phyloP scores from a whole-genome alignment of 1,140 invertebrate species.

The Apis mellifera region Amel_HAv3.1 CM009943.2:3724501-3725000 shows the following conservation, averaged over 20 bases:
- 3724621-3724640: too few relatives aligned
- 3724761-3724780: slow-evolving; percentile 66
- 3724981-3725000: too few relatives aligned
- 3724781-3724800: slow-evolving; percentile 70
- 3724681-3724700: not conserved
- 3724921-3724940: too few relatives aligned
- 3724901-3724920: not conserved
- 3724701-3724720: slow-evolving; percentile 66
- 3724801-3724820: slow-evolving; percentile 69
- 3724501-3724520: slow-evolving; percentile 11
- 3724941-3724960: not conserved
- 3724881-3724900: not conserved
- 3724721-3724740: not conserved
- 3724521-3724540: not conserved
- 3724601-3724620: too few relatives aligned
- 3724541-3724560: not conserved
- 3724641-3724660: too few relatives aligned
- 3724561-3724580: too few relatives aligned
- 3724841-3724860: not conserved
- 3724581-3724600: too few relatives aligned
- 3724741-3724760: slow-evolving; percentile 16
- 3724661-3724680: not conserved
- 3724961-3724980: not conserved
- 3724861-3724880: too few relatives aligned
- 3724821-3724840: slow-evolving; percentile 70